Evolutionary conservation across 2,797 vertebrate species (phyloP).

Genomic region (Pampus argenteus): DNA sequence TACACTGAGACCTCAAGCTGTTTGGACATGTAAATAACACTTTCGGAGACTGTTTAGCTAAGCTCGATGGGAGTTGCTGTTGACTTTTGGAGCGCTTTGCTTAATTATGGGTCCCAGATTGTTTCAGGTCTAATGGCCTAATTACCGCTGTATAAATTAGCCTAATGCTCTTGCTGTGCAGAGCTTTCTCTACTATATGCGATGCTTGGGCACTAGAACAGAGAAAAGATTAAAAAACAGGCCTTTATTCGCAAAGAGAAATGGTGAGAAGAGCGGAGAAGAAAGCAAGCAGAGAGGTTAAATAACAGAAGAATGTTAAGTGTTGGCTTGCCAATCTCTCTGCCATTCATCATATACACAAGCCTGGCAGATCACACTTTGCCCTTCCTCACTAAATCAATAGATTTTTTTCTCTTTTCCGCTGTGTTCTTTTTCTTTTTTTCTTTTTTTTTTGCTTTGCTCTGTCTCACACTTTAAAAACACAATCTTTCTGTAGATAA

Average conservation of each 20-base stretch:
- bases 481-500: conserved; percentile 59
- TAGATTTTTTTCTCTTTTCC: conserved; percentile 49
- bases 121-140: conserved; percentile 85
- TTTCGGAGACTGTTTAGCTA: conserved; percentile 77
- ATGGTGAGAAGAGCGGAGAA: conserved; percentile 33
- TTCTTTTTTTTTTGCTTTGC: conserved; percentile 35
- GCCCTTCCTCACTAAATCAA: conserved; percentile 79
- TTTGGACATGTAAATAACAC: conserved; percentile 85
- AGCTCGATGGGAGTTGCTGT: conserved; percentile 83
- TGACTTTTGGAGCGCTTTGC: conserved; percentile 85
- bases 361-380: conserved; percentile 72
- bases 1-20: conserved; percentile 81
- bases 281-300: conserved; percentile 60
- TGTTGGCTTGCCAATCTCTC: conserved; percentile 70
- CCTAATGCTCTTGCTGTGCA: conserved; percentile 74
- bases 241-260: conserved; percentile 55
- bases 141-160: conserved; percentile 86
- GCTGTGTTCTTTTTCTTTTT: conserved; percentile 43
- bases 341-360: conserved; percentile 82
- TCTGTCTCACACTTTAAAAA: conserved; percentile 60
- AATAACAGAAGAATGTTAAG: conserved; percentile 66
- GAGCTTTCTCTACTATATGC: conserved; percentile 60
- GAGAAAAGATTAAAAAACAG: conserved; percentile 52
- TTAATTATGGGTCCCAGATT: conserved; percentile 87
- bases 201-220: conserved; percentile 42